These are phyloP conservation scores for Taeniopygia guttata DNA, from an alignment of 2,797 vertebrate genomes.

Conservation along the genomic window DNA sequence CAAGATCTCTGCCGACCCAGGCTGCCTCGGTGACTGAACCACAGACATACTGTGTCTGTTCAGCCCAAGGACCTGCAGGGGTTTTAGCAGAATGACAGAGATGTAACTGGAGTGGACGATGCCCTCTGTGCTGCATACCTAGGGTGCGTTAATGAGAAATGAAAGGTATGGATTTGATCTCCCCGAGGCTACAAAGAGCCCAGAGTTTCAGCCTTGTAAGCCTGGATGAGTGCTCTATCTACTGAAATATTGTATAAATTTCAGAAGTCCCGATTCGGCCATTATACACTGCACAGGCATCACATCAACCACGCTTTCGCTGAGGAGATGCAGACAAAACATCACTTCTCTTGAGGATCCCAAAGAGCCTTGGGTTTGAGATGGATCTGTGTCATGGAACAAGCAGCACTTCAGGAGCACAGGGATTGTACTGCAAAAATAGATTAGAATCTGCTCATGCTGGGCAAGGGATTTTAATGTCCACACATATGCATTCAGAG, in stretches of 20 bases:
- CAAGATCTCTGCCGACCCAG: background rate
- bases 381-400: background rate
- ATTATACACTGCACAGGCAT: background rate
- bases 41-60: background rate
- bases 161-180: constrained; percentile 32
- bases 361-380: background rate
- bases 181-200: background rate
- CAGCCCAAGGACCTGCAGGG: background rate
- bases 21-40: background rate
- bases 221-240: constrained; percentile 15
- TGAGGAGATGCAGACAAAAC: background rate
- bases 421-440: background rate
- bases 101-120: background rate
- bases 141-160: background rate
- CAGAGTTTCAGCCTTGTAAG: background rate
- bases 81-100: background rate
- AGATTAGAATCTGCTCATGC: background rate
- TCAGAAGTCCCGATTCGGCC: background rate
- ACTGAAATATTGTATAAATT: constrained; percentile 29
- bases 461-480: background rate
- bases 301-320: background rate
- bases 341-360: background rate
- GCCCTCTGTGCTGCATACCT: background rate
- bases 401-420: background rate
- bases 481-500: background rate